These are phyloP conservation scores for Gallinago stenura DNA, from an alignment of 2,797 vertebrate species.

Conservation along the genomic window DNA sequence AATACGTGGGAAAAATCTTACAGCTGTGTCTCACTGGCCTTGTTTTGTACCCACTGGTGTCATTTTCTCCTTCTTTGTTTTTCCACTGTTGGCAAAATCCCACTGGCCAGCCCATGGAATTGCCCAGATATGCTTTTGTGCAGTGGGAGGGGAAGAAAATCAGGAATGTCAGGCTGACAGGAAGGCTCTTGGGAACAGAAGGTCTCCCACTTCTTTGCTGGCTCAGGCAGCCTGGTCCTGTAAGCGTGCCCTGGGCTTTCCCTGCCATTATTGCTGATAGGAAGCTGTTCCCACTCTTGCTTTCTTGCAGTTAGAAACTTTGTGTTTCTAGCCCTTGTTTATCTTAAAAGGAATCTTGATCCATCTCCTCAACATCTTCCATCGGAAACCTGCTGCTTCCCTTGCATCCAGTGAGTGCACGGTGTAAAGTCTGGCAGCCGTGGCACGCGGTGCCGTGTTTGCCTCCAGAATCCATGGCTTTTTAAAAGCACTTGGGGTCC, in stretches of 20 bases:
- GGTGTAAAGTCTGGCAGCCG: background rate
- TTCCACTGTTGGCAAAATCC: background rate
- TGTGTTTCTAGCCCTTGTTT: background rate
- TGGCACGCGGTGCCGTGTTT: accelerated
- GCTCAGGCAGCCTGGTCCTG: background rate
- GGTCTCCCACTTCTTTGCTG: conserved; percentile 5
- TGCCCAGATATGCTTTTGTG: background rate
- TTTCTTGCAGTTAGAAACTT: background rate
- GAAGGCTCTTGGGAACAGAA: conserved; percentile 37
- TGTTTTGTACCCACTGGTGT: background rate
- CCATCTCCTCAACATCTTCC: background rate
- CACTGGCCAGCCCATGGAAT: background rate
- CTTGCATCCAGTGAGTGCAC: accelerated
- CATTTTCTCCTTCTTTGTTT: background rate
- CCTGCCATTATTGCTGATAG: accelerated
- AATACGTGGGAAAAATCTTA: background rate
- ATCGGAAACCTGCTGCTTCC: background rate
- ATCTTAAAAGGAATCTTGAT: background rate
- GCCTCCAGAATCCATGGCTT: background rate
- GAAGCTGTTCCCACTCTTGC: background rate
- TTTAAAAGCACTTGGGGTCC: background rate
- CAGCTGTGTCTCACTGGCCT: background rate
- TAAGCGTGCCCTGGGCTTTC: background rate
- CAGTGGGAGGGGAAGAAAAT: conserved; percentile 53
- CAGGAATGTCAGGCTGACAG: conserved; percentile 34